These are phyloP conservation scores for Pollimyrus isidori DNA, from an alignment of 2,113 vertebrate species.

Conservation along the genomic window DNA sequence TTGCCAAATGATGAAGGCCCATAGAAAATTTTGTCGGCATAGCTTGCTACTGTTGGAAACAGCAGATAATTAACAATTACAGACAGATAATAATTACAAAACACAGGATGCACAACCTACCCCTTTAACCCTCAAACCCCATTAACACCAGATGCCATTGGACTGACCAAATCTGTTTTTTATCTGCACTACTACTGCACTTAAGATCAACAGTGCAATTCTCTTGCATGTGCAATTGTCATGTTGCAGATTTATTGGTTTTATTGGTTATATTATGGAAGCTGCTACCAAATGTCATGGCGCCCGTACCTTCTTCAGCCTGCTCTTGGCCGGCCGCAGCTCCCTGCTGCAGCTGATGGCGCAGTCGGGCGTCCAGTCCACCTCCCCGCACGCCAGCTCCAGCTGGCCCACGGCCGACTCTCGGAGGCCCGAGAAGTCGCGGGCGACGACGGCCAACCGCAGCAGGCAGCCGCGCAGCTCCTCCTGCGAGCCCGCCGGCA, in stretches of 20 bases:
- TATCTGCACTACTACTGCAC: background rate
- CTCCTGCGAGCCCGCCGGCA: conserved; percentile 52
- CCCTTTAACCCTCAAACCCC: background rate
- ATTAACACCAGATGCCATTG: background rate
- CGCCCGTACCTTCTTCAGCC: conserved; percentile 62
- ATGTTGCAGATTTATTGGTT: background rate
- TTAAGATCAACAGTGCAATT: background rate
- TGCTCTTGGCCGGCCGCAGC: conserved; percentile 54
- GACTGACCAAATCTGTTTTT: background rate
- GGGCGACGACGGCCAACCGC: conserved; percentile 53
- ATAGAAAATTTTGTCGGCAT: background rate
- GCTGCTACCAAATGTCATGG: background rate
- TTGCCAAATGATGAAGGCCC: background rate
- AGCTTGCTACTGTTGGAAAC: background rate
- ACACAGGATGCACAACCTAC: background rate
- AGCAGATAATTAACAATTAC: background rate
- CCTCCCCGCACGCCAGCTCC: conserved; percentile 58
- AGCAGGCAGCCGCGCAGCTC: conserved; percentile 56
- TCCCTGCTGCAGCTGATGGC: conserved; percentile 52
- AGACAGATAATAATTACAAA: background rate
- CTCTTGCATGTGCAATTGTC: background rate
- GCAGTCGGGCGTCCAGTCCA: conserved; percentile 51
- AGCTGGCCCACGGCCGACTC: conserved; percentile 59
- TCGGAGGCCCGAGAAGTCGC: conserved; percentile 56
- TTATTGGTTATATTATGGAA: background rate